Evolutionary conservation across 2,113 vertebrate genomes (phyloP).

Genomic region (Thinocorus orbignyianus): DNA sequence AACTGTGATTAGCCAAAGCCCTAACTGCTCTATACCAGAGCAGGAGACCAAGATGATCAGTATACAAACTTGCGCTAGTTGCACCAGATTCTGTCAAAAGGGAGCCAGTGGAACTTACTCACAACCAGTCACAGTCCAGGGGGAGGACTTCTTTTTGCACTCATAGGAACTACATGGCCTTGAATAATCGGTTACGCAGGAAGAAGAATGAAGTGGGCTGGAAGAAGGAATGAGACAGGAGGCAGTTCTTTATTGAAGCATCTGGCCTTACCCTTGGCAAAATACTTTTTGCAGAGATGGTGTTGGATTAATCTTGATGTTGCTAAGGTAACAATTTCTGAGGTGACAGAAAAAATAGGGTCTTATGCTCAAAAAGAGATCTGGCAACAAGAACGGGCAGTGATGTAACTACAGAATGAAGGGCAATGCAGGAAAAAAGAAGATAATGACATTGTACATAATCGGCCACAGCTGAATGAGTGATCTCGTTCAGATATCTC

Average conservation of each 20-base stretch:
- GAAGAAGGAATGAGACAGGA: not conserved
- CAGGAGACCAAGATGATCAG: not conserved
- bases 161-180: not conserved
- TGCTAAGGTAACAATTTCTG: not conserved
- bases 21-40: not conserved
- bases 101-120: not conserved
- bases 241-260: not conserved
- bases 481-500: not conserved
- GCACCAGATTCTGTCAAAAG: not conserved
- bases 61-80: not conserved
- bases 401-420: not conserved
- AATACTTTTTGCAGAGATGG: not conserved
- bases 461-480: not conserved
- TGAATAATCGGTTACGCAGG: not conserved
- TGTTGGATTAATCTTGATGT: not conserved
- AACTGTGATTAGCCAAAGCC: not conserved
- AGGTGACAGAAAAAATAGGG: not conserved
- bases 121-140: not conserved
- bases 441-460: not conserved
- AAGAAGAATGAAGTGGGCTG: not conserved
- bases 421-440: not conserved
- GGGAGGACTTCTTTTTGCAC: not conserved
- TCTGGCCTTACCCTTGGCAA: not conserved
- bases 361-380: not conserved
- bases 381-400: not conserved